Evolutionary conservation across 1,140 invertebrate species (phyloP).

Genomic region (Hycleus cichorii): DNA sequence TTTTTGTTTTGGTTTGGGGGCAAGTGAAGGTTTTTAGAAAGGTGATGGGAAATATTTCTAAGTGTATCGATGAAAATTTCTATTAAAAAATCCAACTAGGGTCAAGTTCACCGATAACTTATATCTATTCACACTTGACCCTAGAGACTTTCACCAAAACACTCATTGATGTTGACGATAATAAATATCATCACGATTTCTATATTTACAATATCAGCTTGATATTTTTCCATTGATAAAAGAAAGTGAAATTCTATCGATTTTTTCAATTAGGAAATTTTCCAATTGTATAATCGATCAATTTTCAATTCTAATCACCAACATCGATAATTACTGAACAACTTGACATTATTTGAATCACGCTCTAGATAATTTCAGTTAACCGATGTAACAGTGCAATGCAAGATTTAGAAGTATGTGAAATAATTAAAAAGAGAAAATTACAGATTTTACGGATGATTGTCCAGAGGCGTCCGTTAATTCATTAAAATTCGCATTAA

Average conservation of each 20-base stretch:
- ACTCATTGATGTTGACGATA: neutral
- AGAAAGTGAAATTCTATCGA: neutral
- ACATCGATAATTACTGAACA: neutral
- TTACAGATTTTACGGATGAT: neutral
- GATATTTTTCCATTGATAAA: too few species aligned
- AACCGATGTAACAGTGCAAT: conserved; percentile 2
- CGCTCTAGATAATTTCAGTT: neutral
- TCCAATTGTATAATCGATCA: neutral
- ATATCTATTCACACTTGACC: conserved; percentile 7
- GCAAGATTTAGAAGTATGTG: neutral
- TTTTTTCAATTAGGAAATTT: neutral
- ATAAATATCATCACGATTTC: too few species aligned
- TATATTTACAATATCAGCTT: too few species aligned
- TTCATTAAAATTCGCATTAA: too few species aligned
- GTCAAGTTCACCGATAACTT: neutral
- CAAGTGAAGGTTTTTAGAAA: neutral
- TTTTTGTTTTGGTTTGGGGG: neutral
- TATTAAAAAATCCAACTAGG: neutral
- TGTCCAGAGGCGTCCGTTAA: too few species aligned
- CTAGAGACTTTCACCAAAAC: conserved; percentile 10
- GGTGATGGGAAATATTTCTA: neutral
- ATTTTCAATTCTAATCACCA: neutral
- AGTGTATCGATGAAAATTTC: neutral
- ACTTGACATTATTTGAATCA: neutral
- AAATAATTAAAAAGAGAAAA: neutral